Evolutionary conservation across 2,113 vertebrate genomes (phyloP).

Genomic region (Ceyx cyanopectus): DNA sequence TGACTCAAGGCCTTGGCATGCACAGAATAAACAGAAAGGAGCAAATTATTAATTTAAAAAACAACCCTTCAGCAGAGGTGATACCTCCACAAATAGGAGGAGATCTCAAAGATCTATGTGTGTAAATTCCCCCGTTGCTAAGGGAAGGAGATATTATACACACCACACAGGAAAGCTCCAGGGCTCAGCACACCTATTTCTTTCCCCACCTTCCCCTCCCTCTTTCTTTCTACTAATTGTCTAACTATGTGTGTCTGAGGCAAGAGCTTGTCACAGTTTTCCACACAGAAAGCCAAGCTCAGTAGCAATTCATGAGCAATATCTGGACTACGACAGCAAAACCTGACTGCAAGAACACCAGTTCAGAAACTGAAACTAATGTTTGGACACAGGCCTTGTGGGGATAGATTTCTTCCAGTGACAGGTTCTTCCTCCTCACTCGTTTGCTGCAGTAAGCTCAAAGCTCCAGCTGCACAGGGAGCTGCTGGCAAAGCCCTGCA

Average conservation of each 20-base stretch:
- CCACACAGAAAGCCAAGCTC: slow-evolving; percentile 12
- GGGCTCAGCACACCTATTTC: slow-evolving; percentile 49
- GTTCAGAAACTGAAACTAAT: neutral
- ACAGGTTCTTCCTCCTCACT: neutral
- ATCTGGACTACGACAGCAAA: neutral
- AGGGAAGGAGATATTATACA: neutral
- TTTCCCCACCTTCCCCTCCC: neutral
- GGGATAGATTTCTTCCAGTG: neutral
- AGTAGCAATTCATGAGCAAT: neutral
- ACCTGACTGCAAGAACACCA: neutral
- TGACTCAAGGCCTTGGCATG: slow-evolving; percentile 52
- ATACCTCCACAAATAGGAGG: neutral
- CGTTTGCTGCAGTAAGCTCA: neutral
- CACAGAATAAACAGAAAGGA: slow-evolving; percentile 1
- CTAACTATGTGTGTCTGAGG: slow-evolving; percentile 27
- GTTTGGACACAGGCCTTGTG: neutral
- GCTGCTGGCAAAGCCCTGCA: neutral
- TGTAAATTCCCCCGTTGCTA: neutral
- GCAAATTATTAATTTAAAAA: slow-evolving; percentile 47
- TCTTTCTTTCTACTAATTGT: slow-evolving; percentile 46
- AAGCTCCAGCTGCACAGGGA: neutral
- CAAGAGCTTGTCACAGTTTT: slow-evolving; percentile 19
- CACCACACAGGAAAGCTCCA: neutral
- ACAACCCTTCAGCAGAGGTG: neutral
- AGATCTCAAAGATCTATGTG: neutral